Base-by-base conservation (phyloP, 1,140 invertebrate species). In the Drosophila kurseongensis region DNA sequence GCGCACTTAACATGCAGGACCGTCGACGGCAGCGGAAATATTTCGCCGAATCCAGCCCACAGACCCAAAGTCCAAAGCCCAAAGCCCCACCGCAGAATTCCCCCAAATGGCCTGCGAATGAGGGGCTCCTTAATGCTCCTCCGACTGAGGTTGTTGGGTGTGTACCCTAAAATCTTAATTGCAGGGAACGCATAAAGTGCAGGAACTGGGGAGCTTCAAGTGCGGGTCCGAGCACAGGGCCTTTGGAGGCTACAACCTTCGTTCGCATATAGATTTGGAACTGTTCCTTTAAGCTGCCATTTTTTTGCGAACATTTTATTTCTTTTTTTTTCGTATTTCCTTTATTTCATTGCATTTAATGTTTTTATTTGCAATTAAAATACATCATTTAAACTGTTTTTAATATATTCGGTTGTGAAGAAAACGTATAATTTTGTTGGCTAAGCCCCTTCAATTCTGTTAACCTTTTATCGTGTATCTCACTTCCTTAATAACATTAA, bases 1-100 rank as follows among this genome's bases (percentile, higher is more conserved):
- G 68, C 68, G 66, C 66, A 72, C 68, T 82, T 83, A 83, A 82
- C 77, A 82, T 82, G 60, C 69, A 82, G 69, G 60, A 68, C 44
- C 68, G 48, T 35, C 41, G 42, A 52, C 41, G 56, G 38, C 66
- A 57, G 63, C 68, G 80, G 75, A 83, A 82, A 82, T 82, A 81
- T 56, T 81, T 83, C 38, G 50, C 48, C 74, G 62, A 59, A 75
- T 57, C 59, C 58, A 56, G 69, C 59, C 58, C 68, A 56, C 67
- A 57, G 42, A 71, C 42, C n/a, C 42, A 18, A 45, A 4, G 1
- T 16, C 50, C 36, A 23, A 61, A 27, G 42, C 27, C 55, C 29
- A 36, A 61, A 56, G 57, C 55, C 58, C 47, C 40, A 27, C 12
- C 41, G 10, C 54, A 35, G 18, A 23, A 16, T 58, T 59, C 40